A percentile compares a stretch with the other conserved stretches of the same genome.
These are phyloP conservation scores for Calliphora vicina DNA, from an alignment of 1,140 invertebrate genomes.

Conservation along the genomic window DNA sequence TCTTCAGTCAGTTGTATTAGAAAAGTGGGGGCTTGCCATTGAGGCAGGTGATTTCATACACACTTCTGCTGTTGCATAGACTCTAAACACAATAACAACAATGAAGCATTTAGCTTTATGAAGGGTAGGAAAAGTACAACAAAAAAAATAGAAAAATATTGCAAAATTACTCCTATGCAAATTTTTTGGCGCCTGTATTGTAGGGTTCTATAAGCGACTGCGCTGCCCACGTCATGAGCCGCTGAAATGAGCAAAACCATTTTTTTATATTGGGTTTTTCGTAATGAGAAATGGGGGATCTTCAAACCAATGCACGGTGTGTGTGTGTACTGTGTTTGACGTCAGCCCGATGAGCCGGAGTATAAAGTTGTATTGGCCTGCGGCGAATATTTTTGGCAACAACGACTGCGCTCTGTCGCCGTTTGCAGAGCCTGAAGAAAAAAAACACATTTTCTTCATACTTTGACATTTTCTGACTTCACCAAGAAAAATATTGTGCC, in stretches of 20 bases:
- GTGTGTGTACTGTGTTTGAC: no score
- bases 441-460: constrained; percentile 22
- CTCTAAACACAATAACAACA: background rate
- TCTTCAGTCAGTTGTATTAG: no score
- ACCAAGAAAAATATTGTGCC: background rate
- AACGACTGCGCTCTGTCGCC: background rate
- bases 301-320: no score
- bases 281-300: no score
- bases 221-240: no score
- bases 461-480: constrained; percentile 24
- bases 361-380: no score
- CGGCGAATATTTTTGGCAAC: constrained; percentile 16
- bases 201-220: no score
- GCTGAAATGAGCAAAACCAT: no score
- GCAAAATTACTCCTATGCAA: no score
- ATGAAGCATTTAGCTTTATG: background rate
- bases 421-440: background rate
- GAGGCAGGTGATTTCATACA: constrained; percentile 3
- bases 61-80: background rate
- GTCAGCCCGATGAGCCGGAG: no score
- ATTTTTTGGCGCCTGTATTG: no score
- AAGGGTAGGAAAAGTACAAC: background rate
- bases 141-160: background rate
- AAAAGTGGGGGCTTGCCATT: background rate
- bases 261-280: no score